A percentile compares a stretch with the other conserved stretches of the same genome.
These are phyloP conservation scores for Diachasma alloeum DNA, from an alignment of 1,140 invertebrate genomes.

Conservation along the genomic window DNA sequence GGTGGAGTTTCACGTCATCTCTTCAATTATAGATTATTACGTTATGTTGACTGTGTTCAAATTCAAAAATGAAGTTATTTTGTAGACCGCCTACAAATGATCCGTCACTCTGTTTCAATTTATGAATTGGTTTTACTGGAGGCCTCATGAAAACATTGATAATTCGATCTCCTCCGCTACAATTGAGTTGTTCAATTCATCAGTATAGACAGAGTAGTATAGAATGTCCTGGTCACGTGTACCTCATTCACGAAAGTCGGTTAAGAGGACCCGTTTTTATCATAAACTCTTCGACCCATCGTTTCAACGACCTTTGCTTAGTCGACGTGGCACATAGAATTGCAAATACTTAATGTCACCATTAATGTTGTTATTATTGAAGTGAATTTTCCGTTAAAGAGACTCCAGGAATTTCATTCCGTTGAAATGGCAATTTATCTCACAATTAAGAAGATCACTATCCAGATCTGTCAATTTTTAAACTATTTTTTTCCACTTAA, in stretches of 20 bases:
- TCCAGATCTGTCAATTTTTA: not conserved
- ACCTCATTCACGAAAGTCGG: conserved; percentile 32
- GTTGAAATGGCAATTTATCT: not conserved
- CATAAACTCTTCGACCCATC: conserved; percentile 33
- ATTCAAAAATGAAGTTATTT: not conserved
- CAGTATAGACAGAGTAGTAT: not conserved
- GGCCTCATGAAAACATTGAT: too few relatives aligned
- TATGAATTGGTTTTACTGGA: too few relatives aligned
- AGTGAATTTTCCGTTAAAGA: too few relatives aligned
- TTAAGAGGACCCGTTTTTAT: conserved; percentile 28
- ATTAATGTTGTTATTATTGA: too few relatives aligned
- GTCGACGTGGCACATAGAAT: not conserved
- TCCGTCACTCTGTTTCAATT: too few relatives aligned
- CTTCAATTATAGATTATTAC: not conserved
- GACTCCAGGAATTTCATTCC: not conserved
- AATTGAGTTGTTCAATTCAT: not conserved
- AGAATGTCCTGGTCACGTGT: not conserved
- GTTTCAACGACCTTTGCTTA: not conserved
- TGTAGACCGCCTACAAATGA: too few relatives aligned
- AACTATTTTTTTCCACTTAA: not conserved
- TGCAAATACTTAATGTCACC: not conserved
- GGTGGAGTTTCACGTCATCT: not conserved
- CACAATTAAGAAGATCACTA: not conserved
- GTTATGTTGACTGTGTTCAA: not conserved
- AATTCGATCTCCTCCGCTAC: too few relatives aligned